These are phyloP conservation scores for Cryptoprocta ferox DNA, from an alignment of 2,797 vertebrate genomes.

Conservation along the genomic window DNA sequence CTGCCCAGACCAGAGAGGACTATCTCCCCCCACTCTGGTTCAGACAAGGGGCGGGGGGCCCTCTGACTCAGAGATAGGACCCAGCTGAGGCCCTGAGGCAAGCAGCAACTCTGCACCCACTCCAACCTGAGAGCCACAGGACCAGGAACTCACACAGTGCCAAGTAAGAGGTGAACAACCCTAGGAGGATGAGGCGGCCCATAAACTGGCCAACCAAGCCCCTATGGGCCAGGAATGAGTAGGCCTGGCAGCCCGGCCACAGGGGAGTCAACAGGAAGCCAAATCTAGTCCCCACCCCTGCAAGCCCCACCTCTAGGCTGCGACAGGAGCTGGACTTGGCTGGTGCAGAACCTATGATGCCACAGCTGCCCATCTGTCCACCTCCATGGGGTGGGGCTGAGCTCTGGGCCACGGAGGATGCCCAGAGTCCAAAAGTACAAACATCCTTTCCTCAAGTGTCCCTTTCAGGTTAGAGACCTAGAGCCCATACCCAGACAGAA, in stretches of 20 bases:
- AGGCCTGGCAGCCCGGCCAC: not conserved
- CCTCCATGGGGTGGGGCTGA: not conserved
- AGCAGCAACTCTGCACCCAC: not conserved
- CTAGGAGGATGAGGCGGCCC: not conserved
- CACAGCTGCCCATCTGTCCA: not conserved
- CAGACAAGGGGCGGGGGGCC: not conserved
- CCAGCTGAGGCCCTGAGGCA: not conserved
- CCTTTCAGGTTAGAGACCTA: not conserved
- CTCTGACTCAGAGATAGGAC: not conserved
- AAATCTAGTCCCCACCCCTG: not conserved
- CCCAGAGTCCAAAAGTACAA: not conserved
- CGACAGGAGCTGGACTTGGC: not conserved
- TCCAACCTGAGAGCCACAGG: not conserved
- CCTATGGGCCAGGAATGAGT: not conserved
- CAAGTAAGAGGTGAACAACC: not conserved
- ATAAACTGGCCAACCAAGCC: not conserved
- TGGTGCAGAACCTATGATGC: not conserved
- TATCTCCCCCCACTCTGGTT: not conserved
- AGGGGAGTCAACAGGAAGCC: not conserved
- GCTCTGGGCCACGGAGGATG: not conserved
- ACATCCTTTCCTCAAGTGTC: not conserved
- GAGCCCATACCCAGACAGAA: not conserved
- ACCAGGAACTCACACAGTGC: not conserved
- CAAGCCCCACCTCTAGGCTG: not conserved
- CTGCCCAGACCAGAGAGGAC: not conserved